phyloP scores from a whole-genome alignment of 2,888 invertebrate genomes.

The Tipula vernalis region DNA sequence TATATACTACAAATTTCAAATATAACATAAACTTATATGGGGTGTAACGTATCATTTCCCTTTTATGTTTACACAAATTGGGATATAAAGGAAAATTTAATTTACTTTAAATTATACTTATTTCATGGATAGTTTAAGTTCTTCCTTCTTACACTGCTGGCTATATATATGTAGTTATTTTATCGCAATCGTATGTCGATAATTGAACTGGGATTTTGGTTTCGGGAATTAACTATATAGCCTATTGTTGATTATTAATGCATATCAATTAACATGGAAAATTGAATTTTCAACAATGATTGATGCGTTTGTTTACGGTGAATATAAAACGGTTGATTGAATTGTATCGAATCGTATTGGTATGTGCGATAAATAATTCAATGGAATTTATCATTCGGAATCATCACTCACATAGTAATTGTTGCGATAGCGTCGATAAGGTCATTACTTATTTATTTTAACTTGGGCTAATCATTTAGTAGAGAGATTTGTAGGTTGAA shows the following conservation, averaged over 20 bases:
- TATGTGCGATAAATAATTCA: background rate
- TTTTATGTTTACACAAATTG: background rate
- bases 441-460: too few relatives aligned
- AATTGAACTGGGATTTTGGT: background rate
- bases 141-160: background rate
- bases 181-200: background rate
- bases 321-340: background rate
- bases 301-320: background rate
- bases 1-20: background rate
- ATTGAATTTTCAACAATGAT: conserved; percentile 4
- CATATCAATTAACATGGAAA: background rate
- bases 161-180: background rate
- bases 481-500: too few relatives aligned
- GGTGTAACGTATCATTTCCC: background rate
- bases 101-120: background rate
- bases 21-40: background rate
- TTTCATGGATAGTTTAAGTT: background rate
- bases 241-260: background rate
- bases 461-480: too few relatives aligned
- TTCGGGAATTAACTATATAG: background rate
- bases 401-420: background rate
- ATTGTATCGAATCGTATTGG: background rate
- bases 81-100: background rate
- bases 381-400: background rate
- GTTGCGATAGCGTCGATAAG: background rate